Conservation (phyloP, 1,140 invertebrate species). For the Hirudo medicinalis region DNA sequence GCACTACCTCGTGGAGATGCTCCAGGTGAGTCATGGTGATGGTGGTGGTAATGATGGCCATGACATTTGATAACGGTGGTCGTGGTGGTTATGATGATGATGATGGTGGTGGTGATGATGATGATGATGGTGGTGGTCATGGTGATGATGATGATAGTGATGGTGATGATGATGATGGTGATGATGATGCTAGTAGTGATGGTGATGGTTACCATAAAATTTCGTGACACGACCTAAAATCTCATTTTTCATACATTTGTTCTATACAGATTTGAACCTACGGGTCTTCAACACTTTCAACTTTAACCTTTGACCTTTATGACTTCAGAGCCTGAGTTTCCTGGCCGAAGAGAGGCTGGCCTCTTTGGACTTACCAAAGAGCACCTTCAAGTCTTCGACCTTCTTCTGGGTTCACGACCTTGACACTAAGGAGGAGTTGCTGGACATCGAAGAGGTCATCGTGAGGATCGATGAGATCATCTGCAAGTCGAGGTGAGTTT, state of each 20-base stretch:
- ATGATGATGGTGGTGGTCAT: background rate
- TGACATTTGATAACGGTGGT: too few species aligned
- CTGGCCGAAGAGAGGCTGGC: background rate
- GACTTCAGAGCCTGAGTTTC: background rate
- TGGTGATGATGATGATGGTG: background rate
- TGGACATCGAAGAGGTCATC: background rate
- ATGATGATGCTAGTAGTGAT: too few species aligned
- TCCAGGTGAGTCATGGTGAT: background rate
- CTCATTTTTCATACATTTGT: too few species aligned
- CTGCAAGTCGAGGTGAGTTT: background rate
- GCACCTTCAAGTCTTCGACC: background rate
- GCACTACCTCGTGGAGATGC: background rate
- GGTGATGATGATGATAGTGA: background rate
- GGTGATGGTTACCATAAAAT: too few species aligned
- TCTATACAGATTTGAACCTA: background rate
- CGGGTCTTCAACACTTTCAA: background rate
- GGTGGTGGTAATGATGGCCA: background rate
- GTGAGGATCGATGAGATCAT: conserved; percentile 1
- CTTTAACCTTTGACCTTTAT: background rate
- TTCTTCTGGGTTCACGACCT: background rate
- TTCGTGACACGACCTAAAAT: too few species aligned
- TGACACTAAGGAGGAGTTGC: background rate
- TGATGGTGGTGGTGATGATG: background rate
- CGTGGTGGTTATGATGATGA: background rate
- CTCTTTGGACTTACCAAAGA: background rate